phyloP scores from a whole-genome alignment of 2,888 invertebrate genomes.

The Pandemis corylana region DNA sequence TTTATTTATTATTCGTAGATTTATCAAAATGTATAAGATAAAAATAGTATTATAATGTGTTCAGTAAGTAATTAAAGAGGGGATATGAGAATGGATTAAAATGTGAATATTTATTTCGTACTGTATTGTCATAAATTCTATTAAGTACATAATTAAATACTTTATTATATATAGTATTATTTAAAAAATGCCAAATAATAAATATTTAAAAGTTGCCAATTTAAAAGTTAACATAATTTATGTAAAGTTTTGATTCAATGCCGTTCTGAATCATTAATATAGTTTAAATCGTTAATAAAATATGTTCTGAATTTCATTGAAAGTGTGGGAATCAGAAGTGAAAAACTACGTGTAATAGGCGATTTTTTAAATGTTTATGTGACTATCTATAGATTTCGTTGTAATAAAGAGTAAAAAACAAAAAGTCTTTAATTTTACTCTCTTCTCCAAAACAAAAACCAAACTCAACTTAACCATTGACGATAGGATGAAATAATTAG shows the following conservation, averaged over 20 bases:
- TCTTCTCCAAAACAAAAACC: constrained; percentile 44
- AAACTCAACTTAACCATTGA: constrained; percentile 38
- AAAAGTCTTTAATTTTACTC: constrained; percentile 30
- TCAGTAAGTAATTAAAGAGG: constrained; percentile 59
- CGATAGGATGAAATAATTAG: constrained; percentile 64
- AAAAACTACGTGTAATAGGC: constrained; percentile 45
- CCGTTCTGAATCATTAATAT: constrained; percentile 14
- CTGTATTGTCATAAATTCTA: constrained; percentile 4
- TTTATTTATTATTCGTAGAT: constrained; percentile 62
- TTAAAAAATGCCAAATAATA: constrained; percentile 43
- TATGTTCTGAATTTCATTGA: constrained; percentile 22
- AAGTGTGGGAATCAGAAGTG: constrained; percentile 25
- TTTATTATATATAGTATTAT: constrained; percentile 15
- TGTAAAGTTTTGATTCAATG: constrained; percentile 39
- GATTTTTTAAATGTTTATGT: constrained; percentile 69
- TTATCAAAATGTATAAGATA: constrained; percentile 58
- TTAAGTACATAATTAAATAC: constrained; percentile 1
- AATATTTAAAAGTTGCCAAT: constrained; percentile 51
- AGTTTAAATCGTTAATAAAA: constrained; percentile 22
- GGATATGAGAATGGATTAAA: constrained; percentile 26
- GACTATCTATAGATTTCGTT: constrained; percentile 79
- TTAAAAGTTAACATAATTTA: constrained; percentile 35
- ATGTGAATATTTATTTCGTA: constrained; percentile 29
- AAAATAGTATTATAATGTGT: constrained; percentile 70
- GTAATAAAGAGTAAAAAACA: constrained; percentile 70